Evolutionary conservation across 2,888 invertebrate genomes (phyloP).

Genomic region (Belgica antarctica): DNA sequence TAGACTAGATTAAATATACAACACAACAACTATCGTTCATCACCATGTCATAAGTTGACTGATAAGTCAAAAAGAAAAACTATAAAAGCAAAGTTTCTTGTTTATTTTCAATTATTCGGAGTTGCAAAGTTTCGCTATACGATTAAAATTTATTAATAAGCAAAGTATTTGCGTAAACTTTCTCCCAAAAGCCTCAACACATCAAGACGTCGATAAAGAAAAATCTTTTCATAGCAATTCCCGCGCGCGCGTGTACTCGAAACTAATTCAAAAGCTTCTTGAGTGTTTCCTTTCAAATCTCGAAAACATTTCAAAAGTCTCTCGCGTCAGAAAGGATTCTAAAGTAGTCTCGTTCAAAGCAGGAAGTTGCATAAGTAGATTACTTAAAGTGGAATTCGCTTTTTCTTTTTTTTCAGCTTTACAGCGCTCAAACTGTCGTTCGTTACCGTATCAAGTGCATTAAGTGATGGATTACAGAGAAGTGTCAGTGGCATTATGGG

Average conservation of each 20-base stretch:
- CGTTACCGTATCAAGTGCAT: conserved; percentile 6
- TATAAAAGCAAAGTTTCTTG: conserved; percentile 14
- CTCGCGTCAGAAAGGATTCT: too few relatives aligned
- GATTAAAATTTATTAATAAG: conserved; percentile 7
- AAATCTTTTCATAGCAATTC: neutral
- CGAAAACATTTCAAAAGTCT: neutral
- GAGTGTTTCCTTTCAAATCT: neutral
- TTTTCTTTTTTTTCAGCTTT: neutral
- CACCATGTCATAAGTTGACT: conserved; percentile 38
- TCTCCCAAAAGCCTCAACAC: too few relatives aligned
- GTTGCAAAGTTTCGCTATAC: too few relatives aligned
- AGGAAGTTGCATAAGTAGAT: neutral
- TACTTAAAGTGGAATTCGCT: neutral
- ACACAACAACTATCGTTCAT: conserved; percentile 42
- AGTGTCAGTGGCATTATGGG: neutral
- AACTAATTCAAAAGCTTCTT: too few relatives aligned
- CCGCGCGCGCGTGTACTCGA: neutral
- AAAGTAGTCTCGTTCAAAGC: neutral
- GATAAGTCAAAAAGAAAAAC: conserved; percentile 38
- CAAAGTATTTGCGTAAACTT: too few relatives aligned
- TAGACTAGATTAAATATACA: conserved; percentile 44
- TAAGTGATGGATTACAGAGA: conserved; percentile 17
- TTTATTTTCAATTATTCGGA: too few relatives aligned
- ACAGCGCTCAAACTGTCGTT: neutral
- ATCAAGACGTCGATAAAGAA: neutral